A percentile compares a stretch with the other conserved stretches of the same genome.
These are phyloP conservation scores for Microcebus murinus DNA, from an alignment of 2,113 vertebrate genomes.

Conservation along the genomic window DNA sequence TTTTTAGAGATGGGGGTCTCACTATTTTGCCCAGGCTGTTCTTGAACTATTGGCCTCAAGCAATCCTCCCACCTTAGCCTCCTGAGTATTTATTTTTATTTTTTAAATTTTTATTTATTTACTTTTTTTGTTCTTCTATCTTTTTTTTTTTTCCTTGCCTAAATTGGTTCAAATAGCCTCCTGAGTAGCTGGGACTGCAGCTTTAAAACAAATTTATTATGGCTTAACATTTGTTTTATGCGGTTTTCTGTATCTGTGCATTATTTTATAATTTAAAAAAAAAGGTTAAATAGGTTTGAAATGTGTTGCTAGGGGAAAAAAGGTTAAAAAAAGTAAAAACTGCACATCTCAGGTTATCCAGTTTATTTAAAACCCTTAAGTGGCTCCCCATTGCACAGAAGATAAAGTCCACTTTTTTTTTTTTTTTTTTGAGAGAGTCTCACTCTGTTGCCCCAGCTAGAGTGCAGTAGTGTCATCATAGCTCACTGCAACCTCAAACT, in stretches of 20 bases:
- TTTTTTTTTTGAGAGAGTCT: too few species aligned
- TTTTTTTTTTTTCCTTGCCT: too few species aligned
- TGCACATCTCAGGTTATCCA: background rate
- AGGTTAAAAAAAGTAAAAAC: background rate
- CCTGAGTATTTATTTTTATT: background rate
- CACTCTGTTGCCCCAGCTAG: too few species aligned
- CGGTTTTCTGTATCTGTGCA: background rate
- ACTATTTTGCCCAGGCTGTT: background rate
- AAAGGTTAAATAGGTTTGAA: background rate
- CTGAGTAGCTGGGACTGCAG: background rate
- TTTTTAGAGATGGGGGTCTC: too few species aligned
- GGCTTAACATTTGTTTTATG: background rate
- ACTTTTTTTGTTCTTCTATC: too few species aligned
- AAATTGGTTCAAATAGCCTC: too few species aligned
- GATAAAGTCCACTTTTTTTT: background rate
- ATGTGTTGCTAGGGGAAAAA: too few species aligned
- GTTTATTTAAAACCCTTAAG: background rate
- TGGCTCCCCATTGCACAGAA: background rate
- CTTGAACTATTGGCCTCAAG: too few species aligned
- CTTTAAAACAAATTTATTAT: background rate
- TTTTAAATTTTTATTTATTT: too few species aligned
- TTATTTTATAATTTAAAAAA: background rate
- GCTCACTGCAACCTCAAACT: too few species aligned
- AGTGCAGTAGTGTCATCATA: too few species aligned
- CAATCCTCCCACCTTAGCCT: too few species aligned